A percentile compares a stretch with the other conserved stretches of the same genome.
Conservation (phyloP, 2,888 invertebrate genomes). For the Eupithecia exiguata region DNA sequence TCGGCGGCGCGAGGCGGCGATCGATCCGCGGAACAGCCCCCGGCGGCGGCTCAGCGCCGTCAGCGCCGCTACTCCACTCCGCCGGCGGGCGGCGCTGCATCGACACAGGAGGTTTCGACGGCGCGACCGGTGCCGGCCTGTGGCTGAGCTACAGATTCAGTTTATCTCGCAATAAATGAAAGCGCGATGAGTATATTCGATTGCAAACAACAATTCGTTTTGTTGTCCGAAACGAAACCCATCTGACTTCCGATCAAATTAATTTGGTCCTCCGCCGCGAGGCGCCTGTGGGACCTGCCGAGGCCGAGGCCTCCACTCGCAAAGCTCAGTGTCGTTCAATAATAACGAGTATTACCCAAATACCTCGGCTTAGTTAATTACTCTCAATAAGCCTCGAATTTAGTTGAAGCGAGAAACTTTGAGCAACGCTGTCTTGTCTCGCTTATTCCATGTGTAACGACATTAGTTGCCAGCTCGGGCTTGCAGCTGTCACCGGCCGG, state of each 20-base stretch:
- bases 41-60: neutral
- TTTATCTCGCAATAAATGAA: slow-evolving; percentile 11
- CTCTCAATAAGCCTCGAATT: slow-evolving; percentile 9
- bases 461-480: neutral
- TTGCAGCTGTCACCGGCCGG: neutral
- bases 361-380: slow-evolving; percentile 3
- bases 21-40: slow-evolving; percentile 15
- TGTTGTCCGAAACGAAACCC: slow-evolving; percentile 12
- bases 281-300: neutral
- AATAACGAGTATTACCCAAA: slow-evolving; percentile 1
- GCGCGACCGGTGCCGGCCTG: neutral
- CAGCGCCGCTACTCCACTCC: neutral
- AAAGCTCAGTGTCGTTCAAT: slow-evolving; percentile 6
- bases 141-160: slow-evolving; percentile 4
- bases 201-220: slow-evolving; percentile 28
- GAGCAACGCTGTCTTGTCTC: neutral
- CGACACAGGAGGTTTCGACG: no score
- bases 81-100: neutral
- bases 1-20: slow-evolving; percentile 11
- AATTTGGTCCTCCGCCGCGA: slow-evolving; percentile 1
- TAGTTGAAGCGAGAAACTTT: neutral
- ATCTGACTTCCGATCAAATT: slow-evolving; percentile 4
- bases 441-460: neutral
- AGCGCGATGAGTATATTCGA: slow-evolving; percentile 20
- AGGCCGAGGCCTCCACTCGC: neutral